phyloP scores from a whole-genome alignment of 2,888 invertebrate genomes.

The Pyrrhopygopsis socrates region DNA sequence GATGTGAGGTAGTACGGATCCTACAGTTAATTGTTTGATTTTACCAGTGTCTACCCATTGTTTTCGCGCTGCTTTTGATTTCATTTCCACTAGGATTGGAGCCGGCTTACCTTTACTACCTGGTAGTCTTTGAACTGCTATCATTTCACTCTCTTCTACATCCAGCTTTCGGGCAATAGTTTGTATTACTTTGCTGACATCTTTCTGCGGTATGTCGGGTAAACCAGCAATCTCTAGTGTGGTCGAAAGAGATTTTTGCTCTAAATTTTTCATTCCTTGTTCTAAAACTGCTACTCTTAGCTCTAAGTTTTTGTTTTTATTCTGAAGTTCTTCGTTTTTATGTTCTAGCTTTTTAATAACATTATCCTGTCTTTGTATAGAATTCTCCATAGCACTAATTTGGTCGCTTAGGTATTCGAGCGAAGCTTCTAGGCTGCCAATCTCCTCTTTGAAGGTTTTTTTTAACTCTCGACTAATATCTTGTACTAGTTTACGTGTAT shows the following conservation, averaged over 20 bases:
- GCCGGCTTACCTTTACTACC: constrained; percentile 75
- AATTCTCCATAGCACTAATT: constrained; percentile 66
- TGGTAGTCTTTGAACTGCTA: constrained; percentile 52
- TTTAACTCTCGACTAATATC: constrained; percentile 75
- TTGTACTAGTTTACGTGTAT: constrained; percentile 63
- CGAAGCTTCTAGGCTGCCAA: constrained; percentile 59
- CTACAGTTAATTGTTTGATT: constrained; percentile 71
- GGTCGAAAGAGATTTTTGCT: constrained; percentile 64
- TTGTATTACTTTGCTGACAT: constrained; percentile 44
- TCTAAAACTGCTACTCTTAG: constrained; percentile 65
- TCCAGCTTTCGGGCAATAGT: constrained; percentile 69
- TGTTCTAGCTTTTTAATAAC: constrained; percentile 69
- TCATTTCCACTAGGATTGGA: constrained; percentile 74
- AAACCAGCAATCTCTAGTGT: constrained; percentile 64
- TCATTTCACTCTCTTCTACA: constrained; percentile 42
- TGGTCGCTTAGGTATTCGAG: constrained; percentile 72
- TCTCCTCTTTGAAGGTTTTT: constrained; percentile 76
- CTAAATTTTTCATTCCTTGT: constrained; percentile 56
- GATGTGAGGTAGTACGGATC: constrained; percentile 58
- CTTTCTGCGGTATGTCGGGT: constrained; percentile 41
- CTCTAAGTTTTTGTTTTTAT: constrained; percentile 80
- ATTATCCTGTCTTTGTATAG: constrained; percentile 67
- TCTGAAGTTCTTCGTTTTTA: constrained; percentile 76
- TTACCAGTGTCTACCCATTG: constrained; percentile 79
- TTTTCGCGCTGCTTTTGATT: constrained; percentile 52